phyloP scores from a whole-genome alignment of 2,797 vertebrate genomes.

The Melanogrammus aeglefinus region DNA sequence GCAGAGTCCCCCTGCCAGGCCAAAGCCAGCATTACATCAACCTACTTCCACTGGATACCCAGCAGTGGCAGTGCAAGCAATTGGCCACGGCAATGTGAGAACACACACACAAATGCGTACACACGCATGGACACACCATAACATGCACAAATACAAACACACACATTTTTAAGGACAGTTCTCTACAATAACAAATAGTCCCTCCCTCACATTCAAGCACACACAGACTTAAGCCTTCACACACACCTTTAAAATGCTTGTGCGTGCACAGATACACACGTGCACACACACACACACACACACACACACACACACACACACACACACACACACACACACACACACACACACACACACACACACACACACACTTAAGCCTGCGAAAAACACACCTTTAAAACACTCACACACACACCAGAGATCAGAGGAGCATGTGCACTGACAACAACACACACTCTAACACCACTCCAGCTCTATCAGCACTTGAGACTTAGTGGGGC shows the following conservation, averaged over 20 bases:
- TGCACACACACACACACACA: not conserved
- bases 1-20: conserved; percentile 45
- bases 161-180: conserved; percentile 8
- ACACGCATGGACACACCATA: conserved; percentile 69
- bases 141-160: conserved; percentile 78
- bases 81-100: conserved; percentile 78
- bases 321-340: conserved; percentile 22
- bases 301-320: not conserved
- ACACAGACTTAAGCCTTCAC: conserved; percentile 21
- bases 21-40: not conserved
- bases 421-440: conserved; percentile 37
- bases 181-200: conserved; percentile 9
- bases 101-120: conserved; percentile 80
- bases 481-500: conserved; percentile 90
- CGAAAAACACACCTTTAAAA: conserved; percentile 4
- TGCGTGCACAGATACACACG: not conserved
- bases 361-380: not conserved
- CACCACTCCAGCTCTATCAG: conserved; percentile 85
- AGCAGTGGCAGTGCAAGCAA: conserved; percentile 57
- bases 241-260: not conserved
- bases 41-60: not conserved
- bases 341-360: no score
- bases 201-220: conserved; percentile 17
- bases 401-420: conserved; percentile 8
- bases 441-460: conserved; percentile 34